phyloP scores from a whole-genome alignment of 2,797 vertebrate species.

The Myiotriccus ornatus region DNA sequence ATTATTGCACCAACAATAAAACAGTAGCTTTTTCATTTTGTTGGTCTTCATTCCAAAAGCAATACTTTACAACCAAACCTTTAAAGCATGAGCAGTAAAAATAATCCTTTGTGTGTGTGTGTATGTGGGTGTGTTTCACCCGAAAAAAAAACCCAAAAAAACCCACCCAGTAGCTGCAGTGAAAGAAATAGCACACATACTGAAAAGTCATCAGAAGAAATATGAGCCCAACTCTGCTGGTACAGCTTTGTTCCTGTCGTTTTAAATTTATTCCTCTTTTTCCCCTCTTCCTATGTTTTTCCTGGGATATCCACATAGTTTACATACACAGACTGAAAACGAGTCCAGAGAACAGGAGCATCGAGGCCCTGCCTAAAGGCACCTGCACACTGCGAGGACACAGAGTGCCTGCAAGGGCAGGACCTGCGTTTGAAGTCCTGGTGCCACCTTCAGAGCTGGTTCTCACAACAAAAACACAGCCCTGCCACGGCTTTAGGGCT shows the following conservation, averaged over 20 bases:
- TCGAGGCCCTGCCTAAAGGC: neutral
- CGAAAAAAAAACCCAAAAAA: neutral
- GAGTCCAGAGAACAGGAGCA: neutral
- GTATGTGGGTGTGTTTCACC: conserved; percentile 5
- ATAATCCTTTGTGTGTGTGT: conserved; percentile 7
- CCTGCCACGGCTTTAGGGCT: neutral
- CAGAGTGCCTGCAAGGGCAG: fast-evolving
- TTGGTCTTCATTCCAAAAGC: conserved; percentile 42
- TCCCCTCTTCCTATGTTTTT: conserved; percentile 34
- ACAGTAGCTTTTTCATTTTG: conserved; percentile 27
- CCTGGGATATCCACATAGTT: conserved; percentile 42
- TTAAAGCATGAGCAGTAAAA: conserved; percentile 25
- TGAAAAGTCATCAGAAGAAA: conserved; percentile 70
- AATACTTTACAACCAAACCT: conserved; percentile 32
- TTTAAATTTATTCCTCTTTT: conserved; percentile 53
- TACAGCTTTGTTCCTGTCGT: conserved; percentile 56
- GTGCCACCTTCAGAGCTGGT: neutral
- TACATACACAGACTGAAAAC: conserved; percentile 19
- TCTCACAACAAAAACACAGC: neutral
- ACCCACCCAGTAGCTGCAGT: neutral
- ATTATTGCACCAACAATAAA: conserved; percentile 15
- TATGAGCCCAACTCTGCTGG: conserved; percentile 55
- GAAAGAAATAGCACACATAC: conserved; percentile 51
- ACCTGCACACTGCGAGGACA: neutral
- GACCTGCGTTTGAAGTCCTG: neutral